Evolutionary conservation across 2,797 vertebrate genomes (phyloP).

Genomic region (Danio tinwini): DNA sequence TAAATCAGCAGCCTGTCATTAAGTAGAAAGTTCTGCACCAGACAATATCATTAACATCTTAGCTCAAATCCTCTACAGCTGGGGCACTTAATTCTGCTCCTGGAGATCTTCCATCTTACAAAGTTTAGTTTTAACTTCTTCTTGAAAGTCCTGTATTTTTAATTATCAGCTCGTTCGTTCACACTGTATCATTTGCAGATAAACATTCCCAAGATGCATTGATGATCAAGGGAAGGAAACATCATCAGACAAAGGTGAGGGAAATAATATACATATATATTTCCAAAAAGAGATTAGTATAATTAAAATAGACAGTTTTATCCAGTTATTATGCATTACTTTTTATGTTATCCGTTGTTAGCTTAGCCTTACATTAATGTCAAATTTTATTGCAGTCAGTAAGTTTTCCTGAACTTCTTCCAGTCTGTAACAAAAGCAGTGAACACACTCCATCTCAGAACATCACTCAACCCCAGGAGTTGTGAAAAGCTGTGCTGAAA

Average conservation of each 20-base stretch:
- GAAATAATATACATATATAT: not conserved
- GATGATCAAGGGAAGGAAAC: not conserved
- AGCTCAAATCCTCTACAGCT: conserved; percentile 17
- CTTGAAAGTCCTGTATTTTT: not conserved
- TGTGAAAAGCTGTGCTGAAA: conserved; percentile 2
- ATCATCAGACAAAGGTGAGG: not conserved
- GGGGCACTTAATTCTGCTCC: not conserved
- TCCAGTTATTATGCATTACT: not conserved
- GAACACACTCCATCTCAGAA: conserved; percentile 6
- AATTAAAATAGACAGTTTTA: not conserved
- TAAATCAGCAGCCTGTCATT: conserved; percentile 7
- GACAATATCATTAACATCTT: conserved; percentile 28
- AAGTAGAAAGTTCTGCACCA: not conserved
- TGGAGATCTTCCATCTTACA: not conserved
- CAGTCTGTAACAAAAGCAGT: conserved; percentile 31
- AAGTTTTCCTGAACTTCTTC: not conserved
- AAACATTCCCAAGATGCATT: not conserved
- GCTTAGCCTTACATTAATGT: not conserved
- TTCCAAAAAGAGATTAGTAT: not conserved
- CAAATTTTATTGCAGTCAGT: not conserved
- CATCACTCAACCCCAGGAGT: conserved; percentile 26
- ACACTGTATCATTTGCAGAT: not conserved
- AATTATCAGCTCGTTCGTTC: not conserved
- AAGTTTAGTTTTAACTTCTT: not conserved
- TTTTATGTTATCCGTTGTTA: not conserved